Conservation (phyloP, 2,888 invertebrate genomes). For the Leptinotarsa peninsularis region DNA sequence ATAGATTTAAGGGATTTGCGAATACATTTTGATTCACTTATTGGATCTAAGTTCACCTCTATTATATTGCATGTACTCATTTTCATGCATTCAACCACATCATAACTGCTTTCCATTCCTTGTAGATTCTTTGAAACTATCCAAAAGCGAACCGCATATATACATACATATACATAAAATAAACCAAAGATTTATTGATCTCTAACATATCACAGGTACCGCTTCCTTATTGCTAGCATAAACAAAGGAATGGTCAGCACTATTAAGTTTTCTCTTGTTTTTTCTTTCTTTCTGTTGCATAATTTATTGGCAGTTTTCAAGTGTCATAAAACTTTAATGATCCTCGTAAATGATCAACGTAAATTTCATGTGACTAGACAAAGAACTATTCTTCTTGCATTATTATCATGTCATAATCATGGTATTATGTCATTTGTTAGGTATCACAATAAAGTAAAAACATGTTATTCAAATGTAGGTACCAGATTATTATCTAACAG, state of each 20-base stretch:
- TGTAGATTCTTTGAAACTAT: background rate
- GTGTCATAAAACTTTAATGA: conserved; percentile 38
- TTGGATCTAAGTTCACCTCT: too few relatives aligned
- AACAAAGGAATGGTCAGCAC: conserved; percentile 38
- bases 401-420: background rate
- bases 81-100: too few relatives aligned
- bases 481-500: too few relatives aligned
- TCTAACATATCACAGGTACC: conserved; percentile 8
- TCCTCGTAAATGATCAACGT: conserved; percentile 9
- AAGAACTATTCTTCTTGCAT: background rate
- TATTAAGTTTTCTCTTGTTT: conserved; percentile 36
- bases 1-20: too few relatives aligned
- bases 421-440: background rate
- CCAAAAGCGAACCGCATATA: conserved; percentile 4
- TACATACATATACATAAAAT: conserved; percentile 20
- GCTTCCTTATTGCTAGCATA: conserved; percentile 41
- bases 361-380: conserved; percentile 11
- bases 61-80: too few relatives aligned
- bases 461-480: too few relatives aligned
- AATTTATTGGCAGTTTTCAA: conserved; percentile 38
- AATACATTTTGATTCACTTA: too few relatives aligned
- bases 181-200: conserved; percentile 19
- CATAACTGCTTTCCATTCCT: too few relatives aligned
- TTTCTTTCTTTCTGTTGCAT: conserved; percentile 38
- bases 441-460: background rate